These are phyloP conservation scores for Lophius americanus DNA, from an alignment of 2,797 vertebrate genomes.

Conservation along the genomic window DNA sequence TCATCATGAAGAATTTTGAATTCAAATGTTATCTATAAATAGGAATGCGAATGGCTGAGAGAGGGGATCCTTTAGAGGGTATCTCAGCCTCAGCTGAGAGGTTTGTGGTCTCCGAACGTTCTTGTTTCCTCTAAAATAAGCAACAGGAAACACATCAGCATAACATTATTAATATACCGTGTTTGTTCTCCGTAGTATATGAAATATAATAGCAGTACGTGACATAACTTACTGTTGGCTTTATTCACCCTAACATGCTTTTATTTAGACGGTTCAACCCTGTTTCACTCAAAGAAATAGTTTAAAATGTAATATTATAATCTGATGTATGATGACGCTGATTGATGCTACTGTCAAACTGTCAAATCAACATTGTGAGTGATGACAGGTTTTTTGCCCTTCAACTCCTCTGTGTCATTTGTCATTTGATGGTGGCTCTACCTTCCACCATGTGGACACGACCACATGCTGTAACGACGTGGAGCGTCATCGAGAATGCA, in stretches of 20 bases:
- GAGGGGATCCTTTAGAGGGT: too few relatives aligned
- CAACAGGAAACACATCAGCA: too few relatives aligned
- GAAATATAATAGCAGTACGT: background rate
- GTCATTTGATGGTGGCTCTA: constrained; percentile 56
- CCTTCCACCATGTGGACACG: constrained; percentile 48
- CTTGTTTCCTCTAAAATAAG: too few relatives aligned
- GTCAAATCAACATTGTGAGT: constrained; percentile 55
- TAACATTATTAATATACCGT: too few relatives aligned
- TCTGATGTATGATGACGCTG: constrained; percentile 34
- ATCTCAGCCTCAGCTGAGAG: too few relatives aligned
- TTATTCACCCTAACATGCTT: constrained; percentile 4
- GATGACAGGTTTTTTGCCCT: constrained; percentile 62
- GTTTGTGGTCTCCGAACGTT: too few relatives aligned
- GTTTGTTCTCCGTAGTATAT: too few relatives aligned
- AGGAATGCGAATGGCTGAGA: too few relatives aligned
- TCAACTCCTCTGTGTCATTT: constrained; percentile 50
- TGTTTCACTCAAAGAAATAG: constrained; percentile 15
- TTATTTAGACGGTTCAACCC: constrained; percentile 13
- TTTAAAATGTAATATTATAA: constrained; percentile 41
- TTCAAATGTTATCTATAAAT: too few relatives aligned
- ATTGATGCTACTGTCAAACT: constrained; percentile 62
- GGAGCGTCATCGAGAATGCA: constrained; percentile 40
- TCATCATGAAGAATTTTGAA: too few relatives aligned
- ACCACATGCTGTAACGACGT: constrained; percentile 30
- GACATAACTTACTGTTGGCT: background rate